phyloP scores from a whole-genome alignment of 2,888 invertebrate genomes.

The Rambutsinella grinnellia region DNA sequence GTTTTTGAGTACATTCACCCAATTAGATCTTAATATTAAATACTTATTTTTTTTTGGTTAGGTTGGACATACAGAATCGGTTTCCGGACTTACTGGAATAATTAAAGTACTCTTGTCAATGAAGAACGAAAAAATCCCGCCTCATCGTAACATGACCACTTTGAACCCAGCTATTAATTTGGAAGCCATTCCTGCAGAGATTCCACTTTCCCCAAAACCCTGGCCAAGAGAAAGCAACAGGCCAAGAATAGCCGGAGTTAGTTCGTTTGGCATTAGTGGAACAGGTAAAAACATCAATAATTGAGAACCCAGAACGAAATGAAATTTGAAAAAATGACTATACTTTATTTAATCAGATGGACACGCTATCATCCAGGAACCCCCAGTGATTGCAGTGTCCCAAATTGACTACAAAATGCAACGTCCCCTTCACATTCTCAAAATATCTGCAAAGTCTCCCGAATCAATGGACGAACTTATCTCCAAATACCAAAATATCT shows the following conservation, averaged over 20 bases:
- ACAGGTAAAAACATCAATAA: slow-evolving; percentile 37
- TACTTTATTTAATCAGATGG: no score
- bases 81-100: slow-evolving; percentile 49
- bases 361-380: slow-evolving; percentile 47
- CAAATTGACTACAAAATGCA: slow-evolving; percentile 10
- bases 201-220: slow-evolving; percentile 40
- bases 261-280: slow-evolving; percentile 42
- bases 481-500: slow-evolving; percentile 9
- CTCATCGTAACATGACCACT: slow-evolving; percentile 44
- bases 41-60: background rate
- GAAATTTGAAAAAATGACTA: no score
- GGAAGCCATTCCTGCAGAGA: slow-evolving; percentile 47
- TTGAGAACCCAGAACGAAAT: slow-evolving; percentile 32
- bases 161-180: slow-evolving; percentile 56
- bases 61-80: slow-evolving; percentile 53
- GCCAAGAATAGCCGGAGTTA: slow-evolving; percentile 30
- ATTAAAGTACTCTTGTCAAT: slow-evolving; percentile 47
- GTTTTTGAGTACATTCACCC: slow-evolving; percentile 21
- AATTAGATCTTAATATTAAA: background rate
- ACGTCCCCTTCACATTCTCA: slow-evolving; percentile 25
- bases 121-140: slow-evolving; percentile 31
- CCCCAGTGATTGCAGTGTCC: background rate
- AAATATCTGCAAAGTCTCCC: slow-evolving; percentile 29
- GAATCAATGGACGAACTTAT: slow-evolving; percentile 36
- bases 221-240: slow-evolving; percentile 4